Conservation (phyloP, 92 coral and sea anemone species). For the Parazoanthus swiftii region DNA sequence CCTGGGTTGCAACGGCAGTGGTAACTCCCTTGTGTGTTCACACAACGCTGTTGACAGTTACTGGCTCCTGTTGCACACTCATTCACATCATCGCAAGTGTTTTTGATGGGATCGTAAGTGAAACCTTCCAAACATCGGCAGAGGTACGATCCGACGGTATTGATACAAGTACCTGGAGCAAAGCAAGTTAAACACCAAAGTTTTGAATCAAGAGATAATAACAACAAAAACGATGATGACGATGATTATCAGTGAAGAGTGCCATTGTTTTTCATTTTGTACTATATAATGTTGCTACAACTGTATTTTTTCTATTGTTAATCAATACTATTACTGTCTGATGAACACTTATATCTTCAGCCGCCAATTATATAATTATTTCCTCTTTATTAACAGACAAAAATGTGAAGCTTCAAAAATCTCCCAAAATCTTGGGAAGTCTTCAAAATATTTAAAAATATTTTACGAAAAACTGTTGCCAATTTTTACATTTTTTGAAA, state of each 20-base stretch:
- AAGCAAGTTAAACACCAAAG: background rate
- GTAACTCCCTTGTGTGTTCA: slow-evolving; percentile 62
- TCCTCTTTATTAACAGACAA: too few relatives aligned
- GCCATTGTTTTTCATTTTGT: too few relatives aligned
- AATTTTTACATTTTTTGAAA: too few relatives aligned
- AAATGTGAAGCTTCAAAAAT: too few relatives aligned
- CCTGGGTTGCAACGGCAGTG: slow-evolving; percentile 68
- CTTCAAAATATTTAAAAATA: too few relatives aligned
- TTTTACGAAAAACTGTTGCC: too few relatives aligned
- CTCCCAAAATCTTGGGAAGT: too few relatives aligned
- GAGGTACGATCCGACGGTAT: slow-evolving; percentile 57
- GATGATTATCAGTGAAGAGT: background rate
- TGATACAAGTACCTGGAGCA: slow-evolving; percentile 56
- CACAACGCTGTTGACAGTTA: slow-evolving; percentile 60
- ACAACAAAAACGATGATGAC: background rate
- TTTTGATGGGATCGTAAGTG: slow-evolving; percentile 49
- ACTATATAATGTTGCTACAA: too few relatives aligned
- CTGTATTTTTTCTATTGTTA: too few relatives aligned
- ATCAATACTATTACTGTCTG: too few relatives aligned
- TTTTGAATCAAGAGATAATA: background rate
- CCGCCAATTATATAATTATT: too few relatives aligned
- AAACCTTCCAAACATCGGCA: slow-evolving; percentile 58
- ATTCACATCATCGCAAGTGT: slow-evolving; percentile 60
- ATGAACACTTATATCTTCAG: too few relatives aligned
- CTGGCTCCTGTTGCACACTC: slow-evolving; percentile 50